Evolutionary conservation across 1,140 invertebrate genomes (phyloP), one percentile per base, ranked within the genome.

Genomic region (Ceratoteleas bidentatus): DNA sequence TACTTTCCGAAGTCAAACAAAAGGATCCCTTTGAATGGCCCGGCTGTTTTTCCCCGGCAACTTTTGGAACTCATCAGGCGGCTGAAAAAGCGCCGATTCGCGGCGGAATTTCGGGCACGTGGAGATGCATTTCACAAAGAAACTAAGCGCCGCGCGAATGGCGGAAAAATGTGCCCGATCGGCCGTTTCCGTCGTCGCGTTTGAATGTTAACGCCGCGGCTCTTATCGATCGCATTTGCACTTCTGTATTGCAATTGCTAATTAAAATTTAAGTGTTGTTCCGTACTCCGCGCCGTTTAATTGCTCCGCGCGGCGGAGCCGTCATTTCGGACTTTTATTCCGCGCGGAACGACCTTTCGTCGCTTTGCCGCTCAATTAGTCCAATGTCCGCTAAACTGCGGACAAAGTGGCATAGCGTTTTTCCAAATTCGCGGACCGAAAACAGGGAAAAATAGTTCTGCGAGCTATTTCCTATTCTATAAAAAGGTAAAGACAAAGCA

Each of bases 241-340:
- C 14, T 47, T 16, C 47, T 13, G 57, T n/a, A 16, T 34, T 73
- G 53, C 43, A 61, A 49, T 54, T 61, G 64, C 64, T 76, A 68
- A 76, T 66, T 68, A 75, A 76, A 76, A 54, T 61, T 68, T 62
- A 77, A 77, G 57, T 64, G 40, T 53, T 38, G 13, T 10, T 65
- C 65, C 54, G 45, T 54, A 52, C 61, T 66, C 34, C 10, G 36
- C 58, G 38, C 45, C n/a, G 34, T 50, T 52, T 58, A 66, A 65
- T 65, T 60, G 47, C 33, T 60, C 52, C 52, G 16, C 34, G 16
- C 10, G 34, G 34, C n/a, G 3, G 14, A 4, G 9, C 10, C 52
- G 52, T 56, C 40, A 49, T 56, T 73, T 62, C 14, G 33, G 38
- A 14, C 43, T 36, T 13, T 14, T 5, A 36, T 57, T 66, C 34